These are phyloP conservation scores for Cyprinella venusta DNA, from an alignment of 2,797 vertebrate genomes.

Conservation along the genomic window DNA sequence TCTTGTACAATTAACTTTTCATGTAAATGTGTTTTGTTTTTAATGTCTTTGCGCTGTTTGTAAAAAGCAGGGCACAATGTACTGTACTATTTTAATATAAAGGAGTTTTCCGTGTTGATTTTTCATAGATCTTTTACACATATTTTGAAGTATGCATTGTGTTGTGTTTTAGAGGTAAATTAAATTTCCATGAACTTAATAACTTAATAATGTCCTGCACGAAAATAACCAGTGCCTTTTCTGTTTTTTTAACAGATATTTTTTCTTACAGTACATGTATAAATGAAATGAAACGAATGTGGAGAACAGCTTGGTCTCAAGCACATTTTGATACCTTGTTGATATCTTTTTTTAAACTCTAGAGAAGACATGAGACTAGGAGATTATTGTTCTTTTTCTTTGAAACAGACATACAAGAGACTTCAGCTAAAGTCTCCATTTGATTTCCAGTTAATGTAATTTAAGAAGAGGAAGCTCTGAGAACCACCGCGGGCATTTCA, in stretches of 20 bases:
- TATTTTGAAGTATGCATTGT: background rate
- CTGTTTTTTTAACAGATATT: too few species aligned
- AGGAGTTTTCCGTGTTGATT: background rate
- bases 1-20: background rate
- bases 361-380: background rate
- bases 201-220: background rate
- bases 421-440: background rate
- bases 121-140: background rate
- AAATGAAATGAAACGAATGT: background rate
- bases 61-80: background rate
- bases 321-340: background rate
- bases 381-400: background rate
- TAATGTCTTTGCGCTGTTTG: background rate
- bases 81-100: background rate
- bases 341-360: background rate
- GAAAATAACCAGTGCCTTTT: too few species aligned
- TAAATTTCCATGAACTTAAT: background rate
- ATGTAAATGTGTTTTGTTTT: background rate
- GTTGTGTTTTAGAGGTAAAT: background rate
- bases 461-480: background rate
- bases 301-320: background rate
- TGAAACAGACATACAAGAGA: background rate
- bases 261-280: background rate
- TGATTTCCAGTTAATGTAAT: background rate
- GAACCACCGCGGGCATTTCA: background rate